phyloP scores from a whole-genome alignment of 2,888 invertebrate species.

The Drosophila sordidula region DNA sequence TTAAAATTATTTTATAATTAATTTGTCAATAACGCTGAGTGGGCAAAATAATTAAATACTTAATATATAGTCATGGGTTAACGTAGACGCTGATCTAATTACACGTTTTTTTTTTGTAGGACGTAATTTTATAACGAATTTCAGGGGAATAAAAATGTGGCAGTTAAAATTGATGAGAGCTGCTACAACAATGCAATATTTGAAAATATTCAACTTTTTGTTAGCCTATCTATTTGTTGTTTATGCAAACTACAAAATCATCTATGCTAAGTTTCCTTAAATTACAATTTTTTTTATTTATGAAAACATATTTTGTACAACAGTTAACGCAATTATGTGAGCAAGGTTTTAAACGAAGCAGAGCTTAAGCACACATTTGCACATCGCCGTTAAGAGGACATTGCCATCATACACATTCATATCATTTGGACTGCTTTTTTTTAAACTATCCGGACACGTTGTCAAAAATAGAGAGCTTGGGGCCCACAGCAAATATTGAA shows the following conservation, averaged over 20 bases:
- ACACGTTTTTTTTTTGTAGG: slow-evolving; percentile 7
- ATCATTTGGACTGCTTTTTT: slow-evolving; percentile 9
- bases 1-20: slow-evolving; percentile 76
- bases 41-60: slow-evolving; percentile 74
- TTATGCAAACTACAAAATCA: not conserved
- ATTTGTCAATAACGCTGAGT: slow-evolving; percentile 64
- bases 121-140: slow-evolving; percentile 5
- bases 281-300: too few relatives aligned
- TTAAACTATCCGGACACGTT: slow-evolving; percentile 13
- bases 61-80: slow-evolving; percentile 60
- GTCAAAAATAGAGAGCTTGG: slow-evolving; percentile 1
- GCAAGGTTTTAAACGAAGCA: not conserved
- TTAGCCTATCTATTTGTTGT: not conserved
- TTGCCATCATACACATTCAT: slow-evolving; percentile 4
- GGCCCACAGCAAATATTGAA: slow-evolving; percentile 62
- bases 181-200: not conserved
- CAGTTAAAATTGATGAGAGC: not conserved
- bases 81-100: slow-evolving; percentile 47
- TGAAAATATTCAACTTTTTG: not conserved
- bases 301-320: too few relatives aligned
- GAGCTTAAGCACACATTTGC: slow-evolving; percentile 13
- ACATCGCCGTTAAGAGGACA: slow-evolving; percentile 7
- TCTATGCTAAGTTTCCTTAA: not conserved
- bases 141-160: not conserved
- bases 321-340: not conserved